These are phyloP conservation scores for Nephrotoma appendiculata DNA, from an alignment of 2,888 invertebrate species.

Conservation along the genomic window DNA sequence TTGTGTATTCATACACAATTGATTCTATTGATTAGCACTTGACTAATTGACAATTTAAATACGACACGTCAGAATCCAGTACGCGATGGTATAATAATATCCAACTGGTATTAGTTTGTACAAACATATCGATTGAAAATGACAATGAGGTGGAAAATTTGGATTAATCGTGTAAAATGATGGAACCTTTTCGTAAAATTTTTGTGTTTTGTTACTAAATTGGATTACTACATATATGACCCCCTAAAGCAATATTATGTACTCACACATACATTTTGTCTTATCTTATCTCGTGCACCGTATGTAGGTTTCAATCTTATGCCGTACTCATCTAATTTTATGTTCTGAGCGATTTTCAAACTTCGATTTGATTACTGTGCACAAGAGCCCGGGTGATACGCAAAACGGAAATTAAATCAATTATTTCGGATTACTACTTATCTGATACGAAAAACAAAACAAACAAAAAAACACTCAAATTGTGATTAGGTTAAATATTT, in stretches of 20 bases:
- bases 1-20: not conserved
- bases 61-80: not conserved
- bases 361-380: not conserved
- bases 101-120: not conserved
- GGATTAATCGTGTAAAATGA: not conserved
- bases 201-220: not conserved
- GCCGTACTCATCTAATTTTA: not conserved
- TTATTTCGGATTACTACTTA: not conserved
- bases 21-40: not conserved
- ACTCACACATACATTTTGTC: not conserved
- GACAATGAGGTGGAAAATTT: not conserved
- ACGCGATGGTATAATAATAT: not conserved
- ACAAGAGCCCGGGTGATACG: no score
- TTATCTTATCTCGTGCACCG: not conserved
- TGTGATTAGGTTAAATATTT: not conserved
- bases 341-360: not conserved
- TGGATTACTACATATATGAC: not conserved
- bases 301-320: not conserved
- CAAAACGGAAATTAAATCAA: not conserved
- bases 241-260: not conserved
- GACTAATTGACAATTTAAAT: not conserved
- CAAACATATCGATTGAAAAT: not conserved
- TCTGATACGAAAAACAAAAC: not conserved
- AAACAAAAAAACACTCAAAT: not conserved
- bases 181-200: not conserved